Conservation (phyloP, 2,113 vertebrate genomes). For the Furnarius figulus region DNA sequence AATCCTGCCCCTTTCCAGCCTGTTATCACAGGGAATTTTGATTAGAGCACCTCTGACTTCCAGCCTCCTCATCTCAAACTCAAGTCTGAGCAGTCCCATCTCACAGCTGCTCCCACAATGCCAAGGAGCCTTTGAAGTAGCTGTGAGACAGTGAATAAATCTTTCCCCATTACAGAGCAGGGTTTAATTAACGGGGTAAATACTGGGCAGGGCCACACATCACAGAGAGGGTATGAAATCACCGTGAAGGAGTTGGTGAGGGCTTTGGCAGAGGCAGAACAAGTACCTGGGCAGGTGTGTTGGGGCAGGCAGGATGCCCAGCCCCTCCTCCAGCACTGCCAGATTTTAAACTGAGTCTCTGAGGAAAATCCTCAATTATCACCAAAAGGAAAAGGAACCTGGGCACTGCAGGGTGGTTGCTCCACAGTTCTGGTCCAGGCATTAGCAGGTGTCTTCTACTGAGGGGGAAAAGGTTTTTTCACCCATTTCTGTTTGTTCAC, state of each 20-base stretch:
- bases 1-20: background rate
- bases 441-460: background rate
- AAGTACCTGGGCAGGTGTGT: background rate
- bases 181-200: background rate
- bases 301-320: background rate
- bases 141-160: background rate
- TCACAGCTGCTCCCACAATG: background rate
- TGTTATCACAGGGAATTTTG: background rate
- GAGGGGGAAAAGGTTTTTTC: background rate
- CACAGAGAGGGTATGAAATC: background rate
- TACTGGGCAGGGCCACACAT: background rate
- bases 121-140: background rate
- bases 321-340: background rate
- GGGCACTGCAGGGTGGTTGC: background rate
- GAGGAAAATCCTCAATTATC: background rate
- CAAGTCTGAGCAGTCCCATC: background rate
- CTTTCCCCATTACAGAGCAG: background rate
- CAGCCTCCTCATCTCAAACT: background rate
- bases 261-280: background rate
- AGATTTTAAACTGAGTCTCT: background rate
- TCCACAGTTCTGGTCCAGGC: background rate
- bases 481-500: rapidly evolving
- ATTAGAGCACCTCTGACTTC: background rate
- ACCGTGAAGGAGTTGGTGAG: background rate
- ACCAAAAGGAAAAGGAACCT: background rate